These are phyloP conservation scores for Platorchestia sp. DNA, from an alignment of 1,140 invertebrate species.

Conservation along the genomic window DNA sequence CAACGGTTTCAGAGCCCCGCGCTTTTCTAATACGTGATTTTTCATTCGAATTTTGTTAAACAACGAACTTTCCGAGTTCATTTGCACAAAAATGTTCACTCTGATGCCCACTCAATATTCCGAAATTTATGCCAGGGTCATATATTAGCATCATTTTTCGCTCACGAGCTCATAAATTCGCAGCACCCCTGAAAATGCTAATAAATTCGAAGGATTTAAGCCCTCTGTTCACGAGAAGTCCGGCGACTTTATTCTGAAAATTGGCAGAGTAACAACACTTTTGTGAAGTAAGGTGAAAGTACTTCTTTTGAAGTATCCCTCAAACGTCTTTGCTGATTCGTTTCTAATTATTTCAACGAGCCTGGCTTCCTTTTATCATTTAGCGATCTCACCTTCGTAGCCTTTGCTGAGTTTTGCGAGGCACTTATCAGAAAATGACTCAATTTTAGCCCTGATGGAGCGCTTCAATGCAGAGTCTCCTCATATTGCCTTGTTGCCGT, in stretches of 20 bases:
- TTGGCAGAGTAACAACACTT: neutral
- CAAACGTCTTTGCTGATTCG: neutral
- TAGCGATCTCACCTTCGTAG: neutral
- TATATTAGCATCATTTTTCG: constrained; percentile 10
- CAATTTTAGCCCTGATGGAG: too few relatives aligned
- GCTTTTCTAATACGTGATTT: neutral
- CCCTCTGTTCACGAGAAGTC: neutral
- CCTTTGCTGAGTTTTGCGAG: neutral
- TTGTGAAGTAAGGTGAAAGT: neutral
- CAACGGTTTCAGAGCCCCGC: neutral
- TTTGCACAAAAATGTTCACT: neutral
- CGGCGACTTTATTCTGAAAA: neutral
- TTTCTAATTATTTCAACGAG: neutral
- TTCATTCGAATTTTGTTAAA: neutral
- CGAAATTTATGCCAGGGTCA: neutral
- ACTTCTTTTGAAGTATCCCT: neutral
- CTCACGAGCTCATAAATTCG: neutral
- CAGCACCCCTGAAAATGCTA: neutral
- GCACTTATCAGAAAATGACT: too few relatives aligned
- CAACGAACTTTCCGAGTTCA: neutral
- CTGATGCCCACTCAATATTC: constrained; percentile 6
- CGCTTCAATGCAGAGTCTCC: too few relatives aligned
- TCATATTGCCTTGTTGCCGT: too few relatives aligned
- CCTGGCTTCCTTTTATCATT: neutral
- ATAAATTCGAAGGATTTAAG: neutral